Percentiles rank a stretch among this genome's conserved stretches.
Conservation (phyloP, 2,888 invertebrate species). For the Yponomeuta sedellus region DNA sequence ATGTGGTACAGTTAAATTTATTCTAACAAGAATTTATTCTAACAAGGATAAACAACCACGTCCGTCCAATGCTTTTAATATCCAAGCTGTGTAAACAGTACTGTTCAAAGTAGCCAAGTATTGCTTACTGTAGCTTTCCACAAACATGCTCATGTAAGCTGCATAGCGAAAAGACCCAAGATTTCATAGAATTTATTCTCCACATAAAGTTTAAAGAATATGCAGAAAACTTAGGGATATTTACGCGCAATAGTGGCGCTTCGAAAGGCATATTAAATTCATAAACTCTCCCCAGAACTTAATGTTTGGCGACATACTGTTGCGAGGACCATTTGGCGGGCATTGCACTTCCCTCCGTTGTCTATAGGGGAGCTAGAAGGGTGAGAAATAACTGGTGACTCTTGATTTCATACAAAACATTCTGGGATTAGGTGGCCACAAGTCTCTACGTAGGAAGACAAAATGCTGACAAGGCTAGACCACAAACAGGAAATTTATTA, state of each 20-base stretch:
- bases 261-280: neutral
- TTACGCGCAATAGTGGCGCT: neutral
- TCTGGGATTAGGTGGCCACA: too few species aligned
- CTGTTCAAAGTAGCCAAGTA: too few species aligned
- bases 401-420: too few species aligned
- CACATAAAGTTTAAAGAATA: neutral
- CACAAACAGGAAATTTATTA: too few species aligned
- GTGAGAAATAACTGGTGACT: too few species aligned
- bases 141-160: neutral
- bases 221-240: neutral
- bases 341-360: neutral
- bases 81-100: too few species aligned
- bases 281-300: neutral
- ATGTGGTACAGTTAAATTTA: too few species aligned
- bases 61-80: too few species aligned
- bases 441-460: too few species aligned
- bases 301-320: neutral
- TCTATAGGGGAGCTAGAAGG: neutral
- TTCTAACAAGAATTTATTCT: too few species aligned
- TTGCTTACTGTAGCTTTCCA: neutral
- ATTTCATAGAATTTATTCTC: neutral
- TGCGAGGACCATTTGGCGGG: neutral
- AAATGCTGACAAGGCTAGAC: too few species aligned
- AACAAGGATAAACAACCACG: too few species aligned
- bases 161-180: neutral